Percentiles rank a stretch among this genome's conserved stretches.
Evolutionary conservation across 1,140 invertebrate species (phyloP).

Genomic region (Panagrolaimus sp.): DNA sequence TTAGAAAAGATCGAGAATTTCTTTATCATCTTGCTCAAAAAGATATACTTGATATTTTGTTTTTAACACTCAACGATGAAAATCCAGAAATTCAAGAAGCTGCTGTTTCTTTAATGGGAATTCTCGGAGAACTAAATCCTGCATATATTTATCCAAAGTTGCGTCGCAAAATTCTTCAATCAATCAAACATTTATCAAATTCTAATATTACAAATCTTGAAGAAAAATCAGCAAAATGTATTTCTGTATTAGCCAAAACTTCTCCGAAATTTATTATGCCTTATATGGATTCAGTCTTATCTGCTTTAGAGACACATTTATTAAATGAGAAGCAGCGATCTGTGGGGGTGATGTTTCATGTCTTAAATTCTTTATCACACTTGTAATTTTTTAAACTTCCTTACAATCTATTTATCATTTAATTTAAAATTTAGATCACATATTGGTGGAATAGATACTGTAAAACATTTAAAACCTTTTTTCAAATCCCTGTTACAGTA

Average conservation of each 20-base stretch:
- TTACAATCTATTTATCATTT: slow-evolving; percentile 67
- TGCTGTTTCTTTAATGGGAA: slow-evolving; percentile 81
- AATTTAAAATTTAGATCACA: slow-evolving; percentile 79
- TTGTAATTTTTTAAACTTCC: slow-evolving; percentile 80
- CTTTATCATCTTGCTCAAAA: slow-evolving; percentile 89
- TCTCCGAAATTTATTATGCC: slow-evolving; percentile 82
- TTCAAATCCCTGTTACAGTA: slow-evolving; percentile 83
- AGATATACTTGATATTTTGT: slow-evolving; percentile 83
- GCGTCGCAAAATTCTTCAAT: slow-evolving; percentile 76
- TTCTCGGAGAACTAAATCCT: slow-evolving; percentile 85
- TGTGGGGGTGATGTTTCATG: slow-evolving; percentile 33
- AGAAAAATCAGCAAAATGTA: slow-evolving; percentile 41
- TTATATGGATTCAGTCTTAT: slow-evolving; percentile 91
- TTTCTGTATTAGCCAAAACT: slow-evolving; percentile 16
- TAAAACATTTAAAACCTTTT: slow-evolving; percentile 80
- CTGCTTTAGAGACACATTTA: slow-evolving; percentile 60
- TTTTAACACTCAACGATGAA: slow-evolving; percentile 93
- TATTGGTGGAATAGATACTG: slow-evolving; percentile 82
- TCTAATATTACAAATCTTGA: slow-evolving; percentile 30
- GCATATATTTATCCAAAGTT: slow-evolving; percentile 95
- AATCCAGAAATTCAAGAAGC: slow-evolving; percentile 92
- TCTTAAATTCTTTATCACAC: slow-evolving; percentile 80
- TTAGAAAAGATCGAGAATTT: slow-evolving; percentile 72
- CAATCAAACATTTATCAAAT: slow-evolving; percentile 42
- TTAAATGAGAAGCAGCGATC: slow-evolving; percentile 25